Conservation (phyloP, 2,113 vertebrate species). For the Ardeotis arabs region DNA sequence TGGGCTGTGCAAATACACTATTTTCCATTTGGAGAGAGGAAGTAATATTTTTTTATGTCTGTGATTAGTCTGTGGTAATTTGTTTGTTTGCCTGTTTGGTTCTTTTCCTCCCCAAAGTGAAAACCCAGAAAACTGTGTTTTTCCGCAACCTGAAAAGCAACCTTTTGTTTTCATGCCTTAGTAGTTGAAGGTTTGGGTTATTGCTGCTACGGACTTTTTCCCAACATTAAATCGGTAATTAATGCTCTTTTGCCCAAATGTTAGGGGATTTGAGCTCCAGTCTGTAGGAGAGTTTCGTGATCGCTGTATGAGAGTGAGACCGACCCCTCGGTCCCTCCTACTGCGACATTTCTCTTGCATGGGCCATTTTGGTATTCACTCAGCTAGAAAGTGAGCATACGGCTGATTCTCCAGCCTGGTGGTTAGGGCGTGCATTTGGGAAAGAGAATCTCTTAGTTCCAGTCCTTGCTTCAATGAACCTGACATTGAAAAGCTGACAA, state of each 20-base stretch:
- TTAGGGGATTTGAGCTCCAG: not conserved
- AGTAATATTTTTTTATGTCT: not conserved
- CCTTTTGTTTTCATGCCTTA: not conserved
- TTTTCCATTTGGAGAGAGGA: constrained; percentile 43
- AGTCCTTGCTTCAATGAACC: constrained; percentile 22
- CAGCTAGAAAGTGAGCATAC: not conserved
- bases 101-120: not conserved
- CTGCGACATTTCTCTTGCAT: not conserved
- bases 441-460: not conserved
- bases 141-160: not conserved
- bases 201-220: not conserved
- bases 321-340: not conserved
- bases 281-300: not conserved
- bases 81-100: not conserved
- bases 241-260: not conserved
- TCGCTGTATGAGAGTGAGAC: not conserved
- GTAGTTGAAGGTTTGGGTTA: not conserved
- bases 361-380: not conserved
- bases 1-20: not conserved
- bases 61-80: constrained; percentile 29
- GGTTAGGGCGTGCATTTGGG: not conserved
- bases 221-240: not conserved
- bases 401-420: constrained; percentile 22
- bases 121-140: not conserved
- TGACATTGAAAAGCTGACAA: constrained; percentile 45